These are phyloP conservation scores for Zapus hudsonius DNA, from an alignment of 2,113 vertebrate species.

Conservation along the genomic window DNA sequence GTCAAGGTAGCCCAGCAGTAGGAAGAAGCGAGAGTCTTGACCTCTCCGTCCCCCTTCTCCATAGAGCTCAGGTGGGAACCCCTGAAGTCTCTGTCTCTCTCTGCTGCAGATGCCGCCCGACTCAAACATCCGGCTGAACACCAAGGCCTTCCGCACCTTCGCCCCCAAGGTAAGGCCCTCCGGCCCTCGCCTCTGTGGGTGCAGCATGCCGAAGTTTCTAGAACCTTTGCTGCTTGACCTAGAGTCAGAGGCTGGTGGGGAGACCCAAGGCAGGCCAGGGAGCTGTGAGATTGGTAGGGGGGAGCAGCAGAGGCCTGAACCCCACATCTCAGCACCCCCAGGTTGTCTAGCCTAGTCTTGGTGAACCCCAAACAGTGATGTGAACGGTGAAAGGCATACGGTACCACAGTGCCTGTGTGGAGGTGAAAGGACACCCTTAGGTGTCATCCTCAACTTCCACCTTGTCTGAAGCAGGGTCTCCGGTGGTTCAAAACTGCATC, in stretches of 20 bases:
- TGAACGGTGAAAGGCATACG: too few species aligned
- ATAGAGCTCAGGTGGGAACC: background rate
- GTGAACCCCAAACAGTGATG: background rate
- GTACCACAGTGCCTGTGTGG: too few species aligned
- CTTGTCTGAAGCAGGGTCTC: too few species aligned
- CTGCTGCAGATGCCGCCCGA: conserved; percentile 75
- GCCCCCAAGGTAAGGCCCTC: conserved; percentile 80
- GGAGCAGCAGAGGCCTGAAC: too few species aligned
- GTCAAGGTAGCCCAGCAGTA: background rate
- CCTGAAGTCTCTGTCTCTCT: background rate
- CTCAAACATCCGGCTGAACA: conserved; percentile 77
- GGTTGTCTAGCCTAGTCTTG: background rate
- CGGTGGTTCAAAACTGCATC: too few species aligned
- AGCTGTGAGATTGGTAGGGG: background rate
- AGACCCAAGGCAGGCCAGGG: background rate
- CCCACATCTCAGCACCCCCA: background rate
- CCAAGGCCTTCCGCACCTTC: conserved; percentile 81
- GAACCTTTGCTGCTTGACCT: background rate
- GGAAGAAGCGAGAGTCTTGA: background rate
- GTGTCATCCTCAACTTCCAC: too few species aligned
- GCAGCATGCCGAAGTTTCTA: background rate
- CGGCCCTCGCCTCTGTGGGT: background rate
- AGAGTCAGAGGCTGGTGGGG: background rate
- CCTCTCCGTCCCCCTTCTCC: background rate
- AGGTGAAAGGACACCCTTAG: too few species aligned